A percentile compares a stretch with the other conserved stretches of the same genome.
These are phyloP conservation scores for Agelastica alni DNA, from an alignment of 2,888 invertebrate genomes.

Conservation along the genomic window DNA sequence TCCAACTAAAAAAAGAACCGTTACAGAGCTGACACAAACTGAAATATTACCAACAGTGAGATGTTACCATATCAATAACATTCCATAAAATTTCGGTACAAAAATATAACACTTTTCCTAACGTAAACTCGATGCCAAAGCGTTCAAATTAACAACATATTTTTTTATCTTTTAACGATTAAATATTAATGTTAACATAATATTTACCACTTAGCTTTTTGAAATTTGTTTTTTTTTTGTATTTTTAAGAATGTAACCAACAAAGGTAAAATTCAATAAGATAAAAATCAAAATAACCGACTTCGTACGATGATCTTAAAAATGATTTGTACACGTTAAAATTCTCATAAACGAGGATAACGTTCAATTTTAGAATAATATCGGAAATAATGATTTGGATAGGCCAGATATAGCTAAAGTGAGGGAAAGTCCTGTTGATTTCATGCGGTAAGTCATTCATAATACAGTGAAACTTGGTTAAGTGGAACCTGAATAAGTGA, in stretches of 20 bases:
- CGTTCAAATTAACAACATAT: slow-evolving; percentile 7
- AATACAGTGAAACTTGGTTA: neutral
- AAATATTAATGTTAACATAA: neutral
- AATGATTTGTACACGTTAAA: no score
- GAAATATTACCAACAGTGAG: neutral
- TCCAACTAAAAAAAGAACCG: no score
- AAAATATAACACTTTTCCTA: slow-evolving; percentile 5
- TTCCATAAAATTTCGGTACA: neutral
- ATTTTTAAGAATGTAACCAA: neutral
- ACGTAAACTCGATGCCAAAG: slow-evolving; percentile 20
- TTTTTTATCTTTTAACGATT: neutral
- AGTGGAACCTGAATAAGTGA: neutral
- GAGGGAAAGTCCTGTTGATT: neutral
- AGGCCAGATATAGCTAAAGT: no score
- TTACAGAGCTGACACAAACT: slow-evolving; percentile 1
- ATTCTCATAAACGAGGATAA: no score
- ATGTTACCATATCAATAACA: neutral
- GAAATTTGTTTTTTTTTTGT: slow-evolving; percentile 5
- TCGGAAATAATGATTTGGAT: no score
- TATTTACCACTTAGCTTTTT: no score
- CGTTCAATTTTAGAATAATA: no score
- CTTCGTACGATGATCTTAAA: no score
- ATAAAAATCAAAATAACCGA: no score
- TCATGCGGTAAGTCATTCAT: neutral
- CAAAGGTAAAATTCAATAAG: no score